Base-by-base conservation (phyloP, 2,113 vertebrate species). In the Bufo bufo region DNA sequence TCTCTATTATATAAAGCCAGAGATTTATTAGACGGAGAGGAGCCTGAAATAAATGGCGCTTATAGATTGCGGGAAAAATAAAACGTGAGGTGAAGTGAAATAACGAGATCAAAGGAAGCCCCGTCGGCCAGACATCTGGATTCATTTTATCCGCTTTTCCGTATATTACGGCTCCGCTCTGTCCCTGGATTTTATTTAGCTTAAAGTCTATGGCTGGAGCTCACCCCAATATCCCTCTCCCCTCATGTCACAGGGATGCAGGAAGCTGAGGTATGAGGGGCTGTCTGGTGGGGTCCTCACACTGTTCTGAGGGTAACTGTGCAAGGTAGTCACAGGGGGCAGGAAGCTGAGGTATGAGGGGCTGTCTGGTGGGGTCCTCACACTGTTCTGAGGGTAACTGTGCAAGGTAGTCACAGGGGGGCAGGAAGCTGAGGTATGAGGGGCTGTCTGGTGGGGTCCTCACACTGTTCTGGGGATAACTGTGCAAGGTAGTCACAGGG, bases 121-220 rank as follows among this genome's bases (percentile, higher is more conserved):
- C 58, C 75, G 47, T 69, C 52, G 77, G 45, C 50, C 78, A 72
- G 54, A 87, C 86, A 87, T 87, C 86, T 87, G 86, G 86, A 72
- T 87, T 82, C 10, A 58, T 71, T 74, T 82, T 49, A 58, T 59
- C 4, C 23, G 74, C 4, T 59, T 82, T 80, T 85, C 74, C 20
- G 23, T 43, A 50, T 52, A 16, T 79, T 49, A 19, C 33, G 59
- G 59, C 77, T 79, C 61, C 61, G 23, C 61, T 59, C n/a, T 23
- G 75, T 47, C 69, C 10, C 11, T 45, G 23, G 17, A 49, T 84
- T 84, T 50, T 52, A 43, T 54, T 77, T 23, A 56, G 4, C 47
- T 6, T 47, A 74, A 74, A 45, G 71, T 74, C 43, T 17, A 16
- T 45, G 66, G 43, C 66, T 12, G 66, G 23, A 23, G 66, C 9